phyloP scores from a whole-genome alignment of 1,140 invertebrate species.

The Samia ricini region DNA sequence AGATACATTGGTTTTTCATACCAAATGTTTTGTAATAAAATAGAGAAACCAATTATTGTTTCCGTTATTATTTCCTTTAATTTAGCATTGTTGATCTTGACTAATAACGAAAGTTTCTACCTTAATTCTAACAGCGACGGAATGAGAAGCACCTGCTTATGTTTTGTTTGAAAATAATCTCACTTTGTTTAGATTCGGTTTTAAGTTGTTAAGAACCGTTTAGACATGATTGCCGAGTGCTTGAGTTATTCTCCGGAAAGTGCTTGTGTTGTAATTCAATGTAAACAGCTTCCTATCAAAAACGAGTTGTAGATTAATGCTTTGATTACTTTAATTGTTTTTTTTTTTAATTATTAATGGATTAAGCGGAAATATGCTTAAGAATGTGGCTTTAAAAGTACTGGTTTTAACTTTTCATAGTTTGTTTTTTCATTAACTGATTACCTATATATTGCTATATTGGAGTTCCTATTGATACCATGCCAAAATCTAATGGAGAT shows the following conservation, averaged over 20 bases:
- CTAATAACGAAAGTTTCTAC: neutral
- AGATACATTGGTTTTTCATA: neutral
- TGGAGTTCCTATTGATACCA: neutral
- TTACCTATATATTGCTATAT: no score
- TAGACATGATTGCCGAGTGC: conserved; percentile 10
- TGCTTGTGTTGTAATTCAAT: conserved; percentile 2
- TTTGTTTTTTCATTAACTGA: no score
- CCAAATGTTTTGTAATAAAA: neutral
- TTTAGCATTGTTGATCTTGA: neutral
- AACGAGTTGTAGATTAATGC: neutral
- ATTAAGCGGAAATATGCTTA: neutral
- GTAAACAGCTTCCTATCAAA: neutral
- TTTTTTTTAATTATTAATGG: neutral
- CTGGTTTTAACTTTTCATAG: no score
- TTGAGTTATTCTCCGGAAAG: conserved; percentile 7
- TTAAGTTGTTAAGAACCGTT: conserved; percentile 10
- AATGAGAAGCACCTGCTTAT: neutral
- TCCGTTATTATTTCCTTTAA: neutral
- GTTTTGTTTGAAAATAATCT: conserved; percentile 18
- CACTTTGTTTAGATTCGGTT: conserved; percentile 13
- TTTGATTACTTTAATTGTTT: neutral
- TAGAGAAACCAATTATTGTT: neutral
- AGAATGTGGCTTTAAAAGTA: neutral
- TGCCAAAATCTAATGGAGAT: neutral
- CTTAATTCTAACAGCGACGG: conserved; percentile 3